Base-by-base conservation (phyloP, 2,113 vertebrate species). In the Urocitellus parryii region DNA sequence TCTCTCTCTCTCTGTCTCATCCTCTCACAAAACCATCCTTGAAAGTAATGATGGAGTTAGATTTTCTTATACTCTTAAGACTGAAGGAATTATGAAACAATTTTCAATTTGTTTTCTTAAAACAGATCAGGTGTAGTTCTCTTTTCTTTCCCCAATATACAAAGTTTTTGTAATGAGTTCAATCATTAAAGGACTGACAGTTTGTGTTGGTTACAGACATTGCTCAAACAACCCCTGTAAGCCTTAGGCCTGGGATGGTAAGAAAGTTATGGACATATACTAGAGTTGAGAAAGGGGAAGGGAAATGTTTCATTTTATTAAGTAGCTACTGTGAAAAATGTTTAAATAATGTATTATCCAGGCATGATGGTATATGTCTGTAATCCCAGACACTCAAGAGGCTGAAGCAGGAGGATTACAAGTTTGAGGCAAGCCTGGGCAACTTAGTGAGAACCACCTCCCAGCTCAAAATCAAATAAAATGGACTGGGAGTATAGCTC, bases 71-170 rank as follows among this genome's bases (percentile, higher is more conserved):
- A 90, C 45, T 39, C 42, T 42, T 22, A 74, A 48, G 27, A 76
- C 34, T 87, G 25, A 8, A 14, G 8, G 14, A 90, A 88, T 61
- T 91, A 81, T 51, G 18, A 85, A 93, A 70, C 25, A 91, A 82
- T 16, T 56, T 84, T 80, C 10, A 42, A 70, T 74, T n/a, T 84
- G 24, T 32, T 63, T 97, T 96, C 73, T 76, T 94, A 90, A 85
- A 48, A 78, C 13, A 87, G 16, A 37, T 67, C 29, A 83, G 29
- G 39, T 83, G 37, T 78, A 34, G 42, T 45, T 83, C 45, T 77
- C 27, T 94, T 58, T 58, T 90, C 12, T 32, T 74, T 78, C 94
- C 53, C 13, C 68, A 89, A 8, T 10, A 85, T 29, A 45, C 18
- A 91, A 93, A 42, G 14, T 17, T 83, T 92, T 94, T 67, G 16